phyloP scores from a whole-genome alignment of 2,797 vertebrate genomes.

The Clarias pachynema region DNA sequence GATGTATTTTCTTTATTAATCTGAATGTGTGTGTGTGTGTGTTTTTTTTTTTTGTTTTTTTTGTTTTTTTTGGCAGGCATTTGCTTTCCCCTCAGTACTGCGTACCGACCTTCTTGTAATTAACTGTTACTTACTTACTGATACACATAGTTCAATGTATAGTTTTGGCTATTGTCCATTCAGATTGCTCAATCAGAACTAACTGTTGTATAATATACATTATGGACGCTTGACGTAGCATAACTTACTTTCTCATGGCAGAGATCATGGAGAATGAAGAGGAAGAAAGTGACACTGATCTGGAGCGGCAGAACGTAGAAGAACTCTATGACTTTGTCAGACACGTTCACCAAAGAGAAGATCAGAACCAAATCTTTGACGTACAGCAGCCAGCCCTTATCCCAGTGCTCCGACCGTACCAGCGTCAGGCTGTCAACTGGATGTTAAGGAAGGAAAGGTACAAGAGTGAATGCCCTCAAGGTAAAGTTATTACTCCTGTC shows the following conservation, averaged over 20 bases:
- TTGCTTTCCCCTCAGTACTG: too few species aligned
- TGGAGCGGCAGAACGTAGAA: slow-evolving; percentile 94
- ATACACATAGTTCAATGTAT: too few species aligned
- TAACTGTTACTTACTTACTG: too few species aligned
- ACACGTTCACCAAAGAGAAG: slow-evolving; percentile 72
- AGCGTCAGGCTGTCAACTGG: slow-evolving; percentile 95
- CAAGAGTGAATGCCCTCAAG: slow-evolving; percentile 65
- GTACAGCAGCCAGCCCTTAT: slow-evolving; percentile 90
- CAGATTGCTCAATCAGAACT: too few species aligned
- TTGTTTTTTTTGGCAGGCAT: too few species aligned
- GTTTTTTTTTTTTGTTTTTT: too few species aligned
- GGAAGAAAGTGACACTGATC: slow-evolving; percentile 88
- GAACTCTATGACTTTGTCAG: slow-evolving; percentile 93
- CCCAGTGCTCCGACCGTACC: slow-evolving; percentile 89
- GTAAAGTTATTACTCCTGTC: slow-evolving; percentile 49
- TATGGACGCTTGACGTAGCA: background rate
- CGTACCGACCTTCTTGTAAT: too few species aligned
- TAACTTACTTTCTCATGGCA: slow-evolving; percentile 55
- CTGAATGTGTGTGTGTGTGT: too few species aligned
- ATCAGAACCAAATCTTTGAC: slow-evolving; percentile 70
- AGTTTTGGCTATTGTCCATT: too few species aligned
- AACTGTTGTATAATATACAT: background rate
- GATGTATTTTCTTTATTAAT: too few species aligned
- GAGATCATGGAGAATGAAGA: slow-evolving; percentile 88
- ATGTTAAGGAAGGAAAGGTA: slow-evolving; percentile 89